These are phyloP conservation scores for Ondatra zibethicus DNA, from an alignment of 2,113 vertebrate species.

Conservation along the genomic window DNA sequence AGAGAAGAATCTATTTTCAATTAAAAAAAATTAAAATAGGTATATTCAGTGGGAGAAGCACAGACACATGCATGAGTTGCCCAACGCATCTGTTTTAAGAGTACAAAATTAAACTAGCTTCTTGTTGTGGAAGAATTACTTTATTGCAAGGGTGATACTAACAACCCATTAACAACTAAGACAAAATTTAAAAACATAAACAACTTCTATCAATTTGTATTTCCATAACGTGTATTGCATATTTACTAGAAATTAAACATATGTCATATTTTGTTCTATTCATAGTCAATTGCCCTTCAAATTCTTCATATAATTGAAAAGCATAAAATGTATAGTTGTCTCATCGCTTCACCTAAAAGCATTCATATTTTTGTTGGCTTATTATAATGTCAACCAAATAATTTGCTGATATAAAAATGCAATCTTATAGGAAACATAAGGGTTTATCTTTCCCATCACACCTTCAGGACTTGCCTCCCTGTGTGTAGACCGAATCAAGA, in stretches of 20 bases:
- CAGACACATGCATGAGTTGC: not conserved
- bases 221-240: not conserved
- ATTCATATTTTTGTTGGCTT: not conserved
- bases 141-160: constrained; percentile 6
- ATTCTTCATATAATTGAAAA: constrained; percentile 5
- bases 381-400: not conserved
- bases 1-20: not conserved
- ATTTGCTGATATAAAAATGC: not conserved
- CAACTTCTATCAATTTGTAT: not conserved
- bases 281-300: not conserved
- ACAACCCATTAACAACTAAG: constrained; percentile 44
- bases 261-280: constrained; percentile 3
- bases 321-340: not conserved
- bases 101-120: not conserved
- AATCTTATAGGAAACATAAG: not conserved
- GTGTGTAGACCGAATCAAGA: not conserved
- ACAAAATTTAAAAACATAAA: constrained; percentile 22
- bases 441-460: constrained; percentile 20
- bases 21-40: too few species aligned
- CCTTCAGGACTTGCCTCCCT: constrained; percentile 7
- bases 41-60: not conserved
- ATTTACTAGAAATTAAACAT: not conserved
- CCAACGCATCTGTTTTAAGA: not conserved
- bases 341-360: not conserved
- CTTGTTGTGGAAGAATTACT: not conserved